Base-by-base conservation (phyloP, 2,797 vertebrate genomes). In the Alosa sapidissima region DNA sequence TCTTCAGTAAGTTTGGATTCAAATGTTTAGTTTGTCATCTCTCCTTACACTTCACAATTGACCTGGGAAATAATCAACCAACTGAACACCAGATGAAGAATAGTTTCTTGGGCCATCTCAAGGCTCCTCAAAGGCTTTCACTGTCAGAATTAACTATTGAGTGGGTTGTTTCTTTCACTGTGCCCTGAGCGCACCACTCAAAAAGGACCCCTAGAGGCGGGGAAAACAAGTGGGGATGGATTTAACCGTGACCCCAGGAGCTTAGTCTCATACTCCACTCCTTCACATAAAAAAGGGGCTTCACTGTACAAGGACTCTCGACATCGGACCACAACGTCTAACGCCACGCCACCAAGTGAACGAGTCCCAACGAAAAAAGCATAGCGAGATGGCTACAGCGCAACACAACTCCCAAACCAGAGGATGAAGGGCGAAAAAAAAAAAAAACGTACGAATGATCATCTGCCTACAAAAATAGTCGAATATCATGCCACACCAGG, bases 391-490 rank as follows among this genome's bases (percentile, higher is more conserved):
- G 65, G 60, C 60, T 24, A 72, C 2, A 33, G 5, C 2, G 5
- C 2, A 14, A 36, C 41, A 33, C 6, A 5, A 41, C 68, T 75
- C 68, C 33, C 33, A 14, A 75, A 41, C 68, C 68, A 75, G 36
- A 41, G 14, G 24, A 75, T 19, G 68, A 41, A 45, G 68, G 33
- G 68, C 11, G 13, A 13, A 19, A 24, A 24, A 24, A 2, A 11
- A 65, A 68, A 75, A 45, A 36, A n/a, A 68, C 19, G 0, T 28
- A 55, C 51, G 52, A 82, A 85, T 75, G 55, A 52, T 54, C 51
- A 49, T 84, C 54, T 65, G 81, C 81, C 87, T 90, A 89, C 84
- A 88, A 89, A 90, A 89, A 90, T 90, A 90, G 86, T 81, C 33
- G 14, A 75, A 72, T 85, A 81, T 86, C 87, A 88, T 88, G 85